Evolutionary conservation across 2,797 vertebrate species (phyloP).

Genomic region (Hydrolagus colliei): DNA sequence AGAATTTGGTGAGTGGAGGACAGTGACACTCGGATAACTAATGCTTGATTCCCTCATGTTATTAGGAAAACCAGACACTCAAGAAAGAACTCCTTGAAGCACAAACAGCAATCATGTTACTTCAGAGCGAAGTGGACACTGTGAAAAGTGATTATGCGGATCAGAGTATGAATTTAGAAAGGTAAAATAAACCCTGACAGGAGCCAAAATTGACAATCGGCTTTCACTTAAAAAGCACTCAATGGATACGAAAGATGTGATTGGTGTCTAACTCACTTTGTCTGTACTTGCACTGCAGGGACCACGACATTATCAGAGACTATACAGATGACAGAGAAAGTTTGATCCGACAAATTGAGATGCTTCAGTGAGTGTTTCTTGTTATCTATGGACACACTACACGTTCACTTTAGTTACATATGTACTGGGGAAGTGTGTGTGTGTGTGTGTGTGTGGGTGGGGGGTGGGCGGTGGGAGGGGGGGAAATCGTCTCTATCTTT

Average conservation of each 20-base stretch:
- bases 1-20: too few relatives aligned
- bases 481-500: conserved; percentile 34
- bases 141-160: conserved; percentile 87
- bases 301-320: conserved; percentile 77
- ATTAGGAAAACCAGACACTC: conserved; percentile 83
- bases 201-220: not conserved
- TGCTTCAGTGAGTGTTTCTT: conserved; percentile 79
- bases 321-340: conserved; percentile 80
- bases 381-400: not conserved
- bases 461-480: too few relatives aligned
- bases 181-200: conserved; percentile 51
- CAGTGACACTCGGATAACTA: not conserved
- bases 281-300: conserved; percentile 54
- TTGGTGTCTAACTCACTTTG: not conserved
- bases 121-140: conserved; percentile 86
- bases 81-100: conserved; percentile 87
- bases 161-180: conserved; percentile 80
- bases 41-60: conserved; percentile 34
- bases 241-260: conserved; percentile 50
- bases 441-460: too few relatives aligned
- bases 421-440: too few relatives aligned
- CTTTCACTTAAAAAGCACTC: not conserved
- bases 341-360: conserved; percentile 84
- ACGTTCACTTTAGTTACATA: too few relatives aligned
- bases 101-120: conserved; percentile 82